Conservation (phyloP, 2,888 invertebrate genomes). For the Pseudococcus jackbeardsleyi region DNA sequence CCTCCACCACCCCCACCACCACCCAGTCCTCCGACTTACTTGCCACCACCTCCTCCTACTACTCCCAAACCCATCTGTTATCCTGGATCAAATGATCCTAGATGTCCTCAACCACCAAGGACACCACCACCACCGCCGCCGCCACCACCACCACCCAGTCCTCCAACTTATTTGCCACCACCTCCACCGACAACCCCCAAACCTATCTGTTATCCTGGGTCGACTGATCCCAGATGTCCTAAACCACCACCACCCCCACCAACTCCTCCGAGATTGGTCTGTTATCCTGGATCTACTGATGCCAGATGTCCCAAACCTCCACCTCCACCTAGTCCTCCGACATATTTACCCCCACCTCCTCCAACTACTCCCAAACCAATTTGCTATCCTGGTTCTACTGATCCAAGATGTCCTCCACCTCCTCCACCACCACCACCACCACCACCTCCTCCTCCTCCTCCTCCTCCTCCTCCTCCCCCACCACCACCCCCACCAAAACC, state of each 20-base stretch:
- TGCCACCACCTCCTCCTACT: not conserved
- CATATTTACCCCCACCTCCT: constrained; percentile 67
- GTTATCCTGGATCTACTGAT: constrained; percentile 72
- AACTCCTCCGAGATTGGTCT: constrained; percentile 69
- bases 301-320: constrained; percentile 69
- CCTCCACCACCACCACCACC: constrained; percentile 62
- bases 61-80: constrained; percentile 69
- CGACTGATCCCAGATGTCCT: too few relatives aligned
- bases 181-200: too few relatives aligned
- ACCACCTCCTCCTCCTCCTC: constrained; percentile 64
- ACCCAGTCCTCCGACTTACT: constrained; percentile 58
- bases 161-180: too few relatives aligned
- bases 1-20: constrained; percentile 63
- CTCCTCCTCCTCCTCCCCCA: constrained; percentile 67
- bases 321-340: constrained; percentile 67
- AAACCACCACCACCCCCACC: not conserved
- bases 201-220: too few relatives aligned
- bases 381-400: constrained; percentile 68
- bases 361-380: constrained; percentile 67
- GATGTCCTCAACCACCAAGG: constrained; percentile 68
- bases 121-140: constrained; percentile 65
- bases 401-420: constrained; percentile 56
- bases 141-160: not conserved
- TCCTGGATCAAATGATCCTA: constrained; percentile 68
- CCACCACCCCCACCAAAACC: constrained; percentile 69